Conservation (phyloP, 2,888 invertebrate species). For the Parascotia fuliginaria region DNA sequence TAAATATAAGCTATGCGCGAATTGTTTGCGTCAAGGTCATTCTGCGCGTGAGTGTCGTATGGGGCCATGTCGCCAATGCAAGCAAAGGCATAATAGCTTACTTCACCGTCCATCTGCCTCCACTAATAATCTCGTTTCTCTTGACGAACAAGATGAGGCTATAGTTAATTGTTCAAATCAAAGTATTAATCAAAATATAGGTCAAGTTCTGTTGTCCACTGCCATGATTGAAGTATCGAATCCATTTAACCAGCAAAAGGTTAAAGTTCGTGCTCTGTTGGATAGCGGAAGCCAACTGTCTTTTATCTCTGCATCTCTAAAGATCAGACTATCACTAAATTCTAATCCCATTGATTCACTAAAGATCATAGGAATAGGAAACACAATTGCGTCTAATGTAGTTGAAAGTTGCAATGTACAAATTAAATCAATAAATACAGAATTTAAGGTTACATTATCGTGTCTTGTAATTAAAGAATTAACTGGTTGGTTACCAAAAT, state of each 20-base stretch:
- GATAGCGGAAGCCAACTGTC: too few species aligned
- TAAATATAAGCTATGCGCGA: constrained; percentile 3
- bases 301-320: too few species aligned
- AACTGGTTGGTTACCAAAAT: constrained; percentile 3
- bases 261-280: too few species aligned
- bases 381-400: neutral
- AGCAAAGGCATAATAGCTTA: constrained; percentile 2
- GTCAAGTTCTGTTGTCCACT: too few species aligned
- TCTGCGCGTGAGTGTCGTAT: neutral
- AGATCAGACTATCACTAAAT: too few species aligned
- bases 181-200: constrained; percentile 1
- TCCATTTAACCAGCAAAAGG: too few species aligned
- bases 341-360: neutral
- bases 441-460: constrained; percentile 2
- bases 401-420: constrained; percentile 6
- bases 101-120: neutral
- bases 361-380: constrained; percentile 12
- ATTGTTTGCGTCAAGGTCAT: constrained; percentile 7
- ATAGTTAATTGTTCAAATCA: neutral
- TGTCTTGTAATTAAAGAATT: constrained; percentile 1
- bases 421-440: too few species aligned
- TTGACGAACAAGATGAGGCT: neutral
- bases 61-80: constrained; percentile 11
- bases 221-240: neutral
- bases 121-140: neutral